Evolutionary conservation across 1,140 invertebrate genomes (phyloP), one percentile per base, ranked within the genome.

Genomic region (Drosophila cardini): DNA sequence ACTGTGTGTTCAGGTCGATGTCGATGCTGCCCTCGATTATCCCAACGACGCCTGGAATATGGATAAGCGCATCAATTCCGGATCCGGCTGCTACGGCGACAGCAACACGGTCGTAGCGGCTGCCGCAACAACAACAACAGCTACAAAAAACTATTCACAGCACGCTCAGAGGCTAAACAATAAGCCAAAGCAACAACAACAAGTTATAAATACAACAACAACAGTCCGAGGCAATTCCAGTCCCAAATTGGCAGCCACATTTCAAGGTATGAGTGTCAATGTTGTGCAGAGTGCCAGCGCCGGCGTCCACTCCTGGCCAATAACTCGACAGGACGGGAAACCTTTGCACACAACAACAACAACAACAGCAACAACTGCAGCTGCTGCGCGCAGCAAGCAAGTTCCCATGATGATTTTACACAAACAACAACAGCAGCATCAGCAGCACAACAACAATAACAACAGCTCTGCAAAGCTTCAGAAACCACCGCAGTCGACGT

Each of bases 211-310:
- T 38, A 40, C 46, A 62, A 43, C 57, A 53, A 5, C 62, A 32
- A 1, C 13, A 30, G 32, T 10, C 11, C 40, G 10, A 32, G 71
- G 71, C 42, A 73, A 73, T 30, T 75, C 58, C 16, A 75, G 58
- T 64, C 52, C 58, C 45, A 75, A 57, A 10, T 40, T 71, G 50
- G 58, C 67, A 16, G 50, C 65, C 16, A 61, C 71, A 46, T 68
- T 68, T 69, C 72, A 62, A 11, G 57, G 65, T 0, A 58, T 70
- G 36, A 70, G 53, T 26, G 52, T 62, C 9, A 75, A 62, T 21
- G 34, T 16, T 13, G 57, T 52, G 16, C 72, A 48, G 15, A 56
- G 40, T 8, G 60, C 62, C 4, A 58, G 38, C 18, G 45, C 46
- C 16, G 62, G 70, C 46, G 18, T 67, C 4, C 45, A 58, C 13